phyloP scores from a whole-genome alignment of 1,140 invertebrate species.

The Goniozus legneri region DNA sequence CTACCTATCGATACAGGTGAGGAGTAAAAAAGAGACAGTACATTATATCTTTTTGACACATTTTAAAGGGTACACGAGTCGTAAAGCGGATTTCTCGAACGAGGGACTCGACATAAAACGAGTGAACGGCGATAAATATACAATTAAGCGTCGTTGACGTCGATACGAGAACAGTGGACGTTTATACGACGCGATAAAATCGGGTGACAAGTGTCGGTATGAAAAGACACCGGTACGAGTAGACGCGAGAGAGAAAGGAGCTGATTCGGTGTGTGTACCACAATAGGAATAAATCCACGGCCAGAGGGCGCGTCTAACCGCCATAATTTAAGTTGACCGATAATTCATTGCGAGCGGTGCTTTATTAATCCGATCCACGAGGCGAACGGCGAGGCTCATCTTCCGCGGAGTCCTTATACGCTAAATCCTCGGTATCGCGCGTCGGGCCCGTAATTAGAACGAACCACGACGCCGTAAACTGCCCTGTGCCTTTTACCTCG shows the following conservation, averaged over 20 bases:
- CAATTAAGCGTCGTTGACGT: slow-evolving; percentile 42
- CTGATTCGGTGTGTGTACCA: slow-evolving; percentile 9
- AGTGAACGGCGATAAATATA: slow-evolving; percentile 40
- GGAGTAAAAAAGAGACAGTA: no score
- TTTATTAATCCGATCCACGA: slow-evolving; percentile 35
- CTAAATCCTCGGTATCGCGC: neutral
- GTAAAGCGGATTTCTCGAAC: neutral
- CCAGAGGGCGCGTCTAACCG: slow-evolving; percentile 35
- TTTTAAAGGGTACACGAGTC: slow-evolving; percentile 17
- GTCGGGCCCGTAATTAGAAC: slow-evolving; percentile 19
- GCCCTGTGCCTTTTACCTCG: no score
- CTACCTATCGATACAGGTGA: no score
- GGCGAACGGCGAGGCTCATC: no score
- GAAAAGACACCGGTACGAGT: slow-evolving; percentile 17
- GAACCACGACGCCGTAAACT: no score
- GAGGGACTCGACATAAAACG: slow-evolving; percentile 9
- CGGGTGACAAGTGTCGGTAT: slow-evolving; percentile 47
- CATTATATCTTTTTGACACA: neutral
- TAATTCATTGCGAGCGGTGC: slow-evolving; percentile 21
- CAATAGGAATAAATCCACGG: slow-evolving; percentile 31
- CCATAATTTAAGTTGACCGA: slow-evolving; percentile 38
- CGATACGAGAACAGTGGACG: slow-evolving; percentile 31
- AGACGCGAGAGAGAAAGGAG: no score
- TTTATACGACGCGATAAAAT: slow-evolving; percentile 50
- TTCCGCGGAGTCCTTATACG: neutral